Evolutionary conservation across 2,888 invertebrate species (phyloP).

Genomic region (Diarsia brunnea): DNA sequence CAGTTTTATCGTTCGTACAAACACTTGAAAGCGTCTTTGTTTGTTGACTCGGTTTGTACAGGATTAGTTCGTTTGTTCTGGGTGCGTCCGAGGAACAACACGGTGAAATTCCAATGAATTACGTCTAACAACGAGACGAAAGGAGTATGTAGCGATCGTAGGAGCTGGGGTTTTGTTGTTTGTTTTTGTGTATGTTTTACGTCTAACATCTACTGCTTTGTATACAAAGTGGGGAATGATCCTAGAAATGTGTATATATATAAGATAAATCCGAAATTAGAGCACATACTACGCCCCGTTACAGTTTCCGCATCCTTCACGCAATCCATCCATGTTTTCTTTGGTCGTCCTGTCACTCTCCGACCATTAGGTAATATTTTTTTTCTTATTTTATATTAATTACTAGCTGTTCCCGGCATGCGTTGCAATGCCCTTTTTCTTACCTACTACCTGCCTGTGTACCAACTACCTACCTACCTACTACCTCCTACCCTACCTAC

Average conservation of each 20-base stretch:
- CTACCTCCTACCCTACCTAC: too few relatives aligned
- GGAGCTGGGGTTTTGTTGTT: neutral
- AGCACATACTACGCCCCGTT: neutral
- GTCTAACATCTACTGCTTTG: conserved; percentile 27
- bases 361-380: neutral
- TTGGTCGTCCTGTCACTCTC: neutral
- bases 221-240: conserved; percentile 12
- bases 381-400: neutral
- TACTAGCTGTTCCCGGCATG: too few relatives aligned
- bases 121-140: neutral
- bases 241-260: conserved; percentile 22
- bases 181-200: neutral
- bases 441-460: too few relatives aligned
- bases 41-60: conserved; percentile 57
- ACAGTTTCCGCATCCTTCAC: neutral
- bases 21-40: conserved; percentile 41
- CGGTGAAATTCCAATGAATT: conserved; percentile 51
- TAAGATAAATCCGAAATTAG: neutral
- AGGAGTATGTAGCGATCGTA: neutral
- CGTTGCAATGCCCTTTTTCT: too few relatives aligned
- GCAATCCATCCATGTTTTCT: neutral
- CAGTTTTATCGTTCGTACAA: conserved; percentile 47
- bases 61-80: conserved; percentile 62
- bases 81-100: conserved; percentile 37
- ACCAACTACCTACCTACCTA: too few relatives aligned